Conservation (phyloP, 2,113 vertebrate genomes). For the Cranoglanis bouderius region DNA sequence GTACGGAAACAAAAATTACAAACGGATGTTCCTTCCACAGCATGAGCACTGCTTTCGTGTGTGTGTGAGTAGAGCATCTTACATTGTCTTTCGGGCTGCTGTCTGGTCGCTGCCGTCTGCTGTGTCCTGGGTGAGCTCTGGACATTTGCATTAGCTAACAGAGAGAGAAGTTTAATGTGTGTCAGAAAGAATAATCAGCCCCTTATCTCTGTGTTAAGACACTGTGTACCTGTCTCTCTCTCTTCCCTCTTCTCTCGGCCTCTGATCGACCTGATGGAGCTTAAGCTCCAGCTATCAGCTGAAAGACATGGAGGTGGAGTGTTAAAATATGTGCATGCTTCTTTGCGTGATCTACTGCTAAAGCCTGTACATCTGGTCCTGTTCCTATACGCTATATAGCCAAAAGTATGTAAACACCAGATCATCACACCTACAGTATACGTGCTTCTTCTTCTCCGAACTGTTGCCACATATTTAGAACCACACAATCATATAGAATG, state of each 20-base stretch:
- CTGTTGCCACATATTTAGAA: background rate
- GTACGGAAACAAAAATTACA: background rate
- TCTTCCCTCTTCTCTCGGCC: constrained; percentile 57
- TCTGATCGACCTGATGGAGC: constrained; percentile 57
- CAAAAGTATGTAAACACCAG: background rate
- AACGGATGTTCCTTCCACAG: background rate
- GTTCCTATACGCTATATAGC: background rate
- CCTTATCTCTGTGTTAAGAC: background rate
- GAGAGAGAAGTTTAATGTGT: background rate
- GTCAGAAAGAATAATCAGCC: background rate
- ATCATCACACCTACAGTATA: background rate
- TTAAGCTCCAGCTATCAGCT: constrained; percentile 58
- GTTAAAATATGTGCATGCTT: background rate
- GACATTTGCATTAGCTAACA: constrained; percentile 24
- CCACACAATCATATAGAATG: background rate
- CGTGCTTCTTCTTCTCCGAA: background rate
- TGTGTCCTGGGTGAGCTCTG: constrained; percentile 7
- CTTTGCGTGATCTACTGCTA: background rate
- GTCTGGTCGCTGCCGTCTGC: constrained; percentile 30
- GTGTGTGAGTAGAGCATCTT: background rate
- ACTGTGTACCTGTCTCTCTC: constrained; percentile 54
- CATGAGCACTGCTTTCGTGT: background rate
- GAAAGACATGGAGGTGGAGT: background rate
- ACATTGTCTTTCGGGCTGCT: constrained; percentile 53
- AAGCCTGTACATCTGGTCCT: background rate